Percentiles rank a stretch among this genome's conserved stretches.
Conservation (phyloP, 2,113 vertebrate genomes). For the Colossoma macropomum region DNA sequence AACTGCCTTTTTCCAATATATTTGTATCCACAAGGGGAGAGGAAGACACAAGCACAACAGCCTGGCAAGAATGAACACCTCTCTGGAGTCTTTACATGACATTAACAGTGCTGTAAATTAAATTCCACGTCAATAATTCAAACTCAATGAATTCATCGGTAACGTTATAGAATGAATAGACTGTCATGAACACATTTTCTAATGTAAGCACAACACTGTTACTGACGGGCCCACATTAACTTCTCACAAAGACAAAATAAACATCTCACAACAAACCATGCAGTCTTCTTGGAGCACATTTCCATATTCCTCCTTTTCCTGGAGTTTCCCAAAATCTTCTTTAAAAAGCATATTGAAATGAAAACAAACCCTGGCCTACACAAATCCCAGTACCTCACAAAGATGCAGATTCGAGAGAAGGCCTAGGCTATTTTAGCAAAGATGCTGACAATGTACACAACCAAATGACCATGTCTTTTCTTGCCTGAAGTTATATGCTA, state of each 20-base stretch:
- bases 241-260: background rate
- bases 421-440: no score
- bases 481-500: background rate
- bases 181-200: background rate
- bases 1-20: slow-evolving; percentile 27
- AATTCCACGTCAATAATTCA: slow-evolving; percentile 6
- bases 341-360: background rate
- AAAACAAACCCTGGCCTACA: background rate
- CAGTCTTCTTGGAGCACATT: background rate
- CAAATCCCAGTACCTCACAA: background rate
- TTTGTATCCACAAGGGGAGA: slow-evolving; percentile 17
- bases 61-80: slow-evolving; percentile 23
- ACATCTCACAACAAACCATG: background rate
- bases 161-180: background rate
- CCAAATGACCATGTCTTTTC: background rate
- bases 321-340: background rate
- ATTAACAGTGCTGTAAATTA: background rate
- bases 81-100: slow-evolving; percentile 17
- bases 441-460: background rate
- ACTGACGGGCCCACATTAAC: background rate
- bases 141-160: background rate
- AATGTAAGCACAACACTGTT: background rate
- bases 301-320: background rate
- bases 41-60: background rate
- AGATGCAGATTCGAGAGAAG: background rate